Percentiles rank a stretch among this genome's conserved stretches.
phyloP scores from a whole-genome alignment of 2,888 invertebrate species.

The Papilio elwesi region DNA sequence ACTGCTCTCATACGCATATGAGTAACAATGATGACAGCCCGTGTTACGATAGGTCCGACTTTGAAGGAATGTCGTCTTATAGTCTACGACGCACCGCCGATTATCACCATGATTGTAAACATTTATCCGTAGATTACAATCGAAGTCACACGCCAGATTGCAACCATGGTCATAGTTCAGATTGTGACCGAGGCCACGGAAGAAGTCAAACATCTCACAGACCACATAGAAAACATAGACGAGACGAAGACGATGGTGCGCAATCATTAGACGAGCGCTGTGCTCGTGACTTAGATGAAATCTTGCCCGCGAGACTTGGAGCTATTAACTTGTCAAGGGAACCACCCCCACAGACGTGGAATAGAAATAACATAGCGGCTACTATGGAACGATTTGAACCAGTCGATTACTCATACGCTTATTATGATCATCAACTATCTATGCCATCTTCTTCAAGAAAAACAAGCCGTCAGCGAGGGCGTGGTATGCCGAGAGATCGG shows the following conservation, averaged over 20 bases:
- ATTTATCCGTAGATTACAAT: conserved; percentile 70
- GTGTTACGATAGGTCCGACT: conserved; percentile 77
- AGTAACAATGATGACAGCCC: conserved; percentile 79
- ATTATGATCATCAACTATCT: conserved; percentile 90
- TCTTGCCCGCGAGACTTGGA: conserved; percentile 79
- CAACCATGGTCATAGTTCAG: conserved; percentile 69
- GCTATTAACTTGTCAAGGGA: conserved; percentile 77
- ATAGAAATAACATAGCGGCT: conserved; percentile 86
- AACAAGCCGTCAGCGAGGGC: conserved; percentile 74
- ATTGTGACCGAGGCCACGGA: conserved; percentile 69
- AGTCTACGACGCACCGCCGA: conserved; percentile 73
- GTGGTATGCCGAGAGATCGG: conserved; percentile 74
- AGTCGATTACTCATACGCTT: conserved; percentile 92
- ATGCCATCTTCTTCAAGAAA: conserved; percentile 83
- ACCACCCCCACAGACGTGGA: conserved; percentile 82
- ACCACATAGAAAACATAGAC: conserved; percentile 68
- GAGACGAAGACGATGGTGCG: conserved; percentile 77
- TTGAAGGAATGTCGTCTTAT: conserved; percentile 75
- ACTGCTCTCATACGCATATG: conserved; percentile 77
- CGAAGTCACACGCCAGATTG: conserved; percentile 79
- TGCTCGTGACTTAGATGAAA: conserved; percentile 80
- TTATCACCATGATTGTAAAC: conserved; percentile 77
- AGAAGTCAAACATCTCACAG: conserved; percentile 74
- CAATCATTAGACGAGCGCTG: conserved; percentile 79
- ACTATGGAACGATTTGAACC: conserved; percentile 87